These are phyloP conservation scores for Drosophila orena DNA, from an alignment of 1,140 invertebrate genomes.

Conservation along the genomic window DNA sequence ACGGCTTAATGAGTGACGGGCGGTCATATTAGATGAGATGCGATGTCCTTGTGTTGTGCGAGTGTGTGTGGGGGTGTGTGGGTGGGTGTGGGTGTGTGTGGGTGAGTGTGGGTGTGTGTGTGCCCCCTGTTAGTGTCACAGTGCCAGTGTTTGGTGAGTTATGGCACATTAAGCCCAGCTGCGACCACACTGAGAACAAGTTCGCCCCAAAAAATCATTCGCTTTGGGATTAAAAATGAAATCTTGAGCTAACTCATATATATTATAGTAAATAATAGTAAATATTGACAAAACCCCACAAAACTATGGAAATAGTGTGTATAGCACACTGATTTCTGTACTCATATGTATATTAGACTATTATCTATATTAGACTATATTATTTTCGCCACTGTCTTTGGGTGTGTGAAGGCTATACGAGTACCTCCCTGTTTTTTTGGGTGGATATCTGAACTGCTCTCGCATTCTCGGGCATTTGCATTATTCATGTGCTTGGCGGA, in stretches of 20 bases:
- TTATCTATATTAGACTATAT: too few species aligned
- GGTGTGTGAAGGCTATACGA: conserved; percentile 10
- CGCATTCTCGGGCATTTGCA: conserved; percentile 60
- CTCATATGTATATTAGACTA: too few species aligned
- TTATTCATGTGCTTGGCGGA: conserved; percentile 64
- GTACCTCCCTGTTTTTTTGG: conserved; percentile 6
- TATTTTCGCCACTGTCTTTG: conserved; percentile 8
- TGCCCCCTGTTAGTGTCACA: conserved; percentile 7
- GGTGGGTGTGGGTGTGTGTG: not conserved
- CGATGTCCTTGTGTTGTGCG: conserved; percentile 29
- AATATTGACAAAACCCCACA: too few species aligned
- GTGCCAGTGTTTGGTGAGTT: conserved; percentile 46
- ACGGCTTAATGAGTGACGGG: conserved; percentile 79
- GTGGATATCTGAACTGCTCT: conserved; percentile 33
- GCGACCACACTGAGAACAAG: conserved; percentile 21
- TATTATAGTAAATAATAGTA: too few species aligned
- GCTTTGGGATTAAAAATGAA: too few species aligned
- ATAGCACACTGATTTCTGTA: too few species aligned
- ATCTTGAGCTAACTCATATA: too few species aligned
- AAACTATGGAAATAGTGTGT: too few species aligned
- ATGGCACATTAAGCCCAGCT: conserved; percentile 70
- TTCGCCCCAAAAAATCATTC: not conserved
- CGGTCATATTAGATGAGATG: conserved; percentile 79
- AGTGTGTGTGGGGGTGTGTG: too few species aligned
- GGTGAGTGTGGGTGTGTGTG: conserved; percentile 8